Conservation (phyloP, 2,888 invertebrate genomes). For the Tenthredo scrophulariae region DNA sequence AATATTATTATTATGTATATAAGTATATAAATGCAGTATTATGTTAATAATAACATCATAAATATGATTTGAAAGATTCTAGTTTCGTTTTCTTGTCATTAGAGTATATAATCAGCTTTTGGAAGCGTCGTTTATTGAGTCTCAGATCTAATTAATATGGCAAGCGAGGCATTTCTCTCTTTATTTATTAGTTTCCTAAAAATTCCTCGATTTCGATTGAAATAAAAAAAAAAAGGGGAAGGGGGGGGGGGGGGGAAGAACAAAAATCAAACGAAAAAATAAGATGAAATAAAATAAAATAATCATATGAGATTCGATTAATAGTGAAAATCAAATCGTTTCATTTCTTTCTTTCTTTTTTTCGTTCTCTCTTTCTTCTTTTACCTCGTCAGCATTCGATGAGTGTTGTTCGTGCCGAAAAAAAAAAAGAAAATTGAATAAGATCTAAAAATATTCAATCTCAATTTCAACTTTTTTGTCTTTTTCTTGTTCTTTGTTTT, state of each 20-base stretch:
- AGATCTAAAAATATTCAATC: no score
- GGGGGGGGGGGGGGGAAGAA: no score
- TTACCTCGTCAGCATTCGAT: no score
- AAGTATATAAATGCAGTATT: no score
- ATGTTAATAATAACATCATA: no score
- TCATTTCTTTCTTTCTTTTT: background rate
- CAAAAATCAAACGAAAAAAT: no score
- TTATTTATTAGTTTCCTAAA: conserved; percentile 58
- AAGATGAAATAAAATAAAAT: background rate
- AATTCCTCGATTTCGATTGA: conserved; percentile 67
- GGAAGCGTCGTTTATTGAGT: conserved; percentile 16
- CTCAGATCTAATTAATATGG: conserved; percentile 58
- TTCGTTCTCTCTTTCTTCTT: no score
- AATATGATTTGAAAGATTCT: background rate
- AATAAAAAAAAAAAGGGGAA: background rate
- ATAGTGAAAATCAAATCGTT: background rate
- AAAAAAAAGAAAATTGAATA: no score
- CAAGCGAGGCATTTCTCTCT: conserved; percentile 65
- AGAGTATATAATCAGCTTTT: background rate
- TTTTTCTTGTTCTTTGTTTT: no score
- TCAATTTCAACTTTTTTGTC: no score
- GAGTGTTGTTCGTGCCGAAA: background rate
- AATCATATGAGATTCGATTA: background rate
- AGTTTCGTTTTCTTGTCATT: background rate
- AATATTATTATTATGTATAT: no score